Evolutionary conservation across 2,797 vertebrate genomes (phyloP).

Genomic region (Neosilurus hyrtlii): DNA sequence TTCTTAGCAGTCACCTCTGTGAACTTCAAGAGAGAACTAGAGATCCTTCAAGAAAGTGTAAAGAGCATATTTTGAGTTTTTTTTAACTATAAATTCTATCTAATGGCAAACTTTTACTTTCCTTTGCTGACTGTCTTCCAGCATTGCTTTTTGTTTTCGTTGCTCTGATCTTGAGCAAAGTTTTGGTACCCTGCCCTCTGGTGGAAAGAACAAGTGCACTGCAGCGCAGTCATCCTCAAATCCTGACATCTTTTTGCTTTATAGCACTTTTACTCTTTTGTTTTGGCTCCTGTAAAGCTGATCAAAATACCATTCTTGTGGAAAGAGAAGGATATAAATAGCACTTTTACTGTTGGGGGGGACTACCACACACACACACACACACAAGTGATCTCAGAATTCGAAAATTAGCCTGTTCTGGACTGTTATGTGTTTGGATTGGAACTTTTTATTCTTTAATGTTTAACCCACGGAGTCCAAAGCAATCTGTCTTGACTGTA

Average conservation of each 20-base stretch:
- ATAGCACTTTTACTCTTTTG: not conserved
- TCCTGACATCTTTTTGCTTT: not conserved
- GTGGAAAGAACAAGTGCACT: slow-evolving; percentile 2
- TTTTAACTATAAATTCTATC: not conserved
- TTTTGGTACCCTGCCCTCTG: slow-evolving; percentile 29
- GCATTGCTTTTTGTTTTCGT: not conserved
- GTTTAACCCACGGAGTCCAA: not conserved
- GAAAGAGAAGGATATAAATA: too few species aligned
- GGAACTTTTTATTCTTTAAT: not conserved
- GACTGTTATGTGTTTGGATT: not conserved
- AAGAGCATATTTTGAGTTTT: not conserved
- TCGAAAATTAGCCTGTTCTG: not conserved
- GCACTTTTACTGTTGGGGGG: too few species aligned
- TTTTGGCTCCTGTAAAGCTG: too few species aligned
- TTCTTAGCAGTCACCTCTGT: not conserved
- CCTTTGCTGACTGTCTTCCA: not conserved
- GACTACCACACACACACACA: not conserved
- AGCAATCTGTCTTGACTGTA: not conserved
- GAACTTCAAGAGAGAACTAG: too few species aligned
- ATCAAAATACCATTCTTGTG: too few species aligned
- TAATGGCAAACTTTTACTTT: not conserved
- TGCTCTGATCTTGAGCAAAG: not conserved
- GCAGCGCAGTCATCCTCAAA: not conserved
- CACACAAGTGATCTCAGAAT: not conserved
- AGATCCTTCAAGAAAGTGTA: not conserved